A percentile compares a stretch with the other conserved stretches of the same genome.
Conservation (phyloP, 2,888 invertebrate genomes). For the Papilio protenor region DNA sequence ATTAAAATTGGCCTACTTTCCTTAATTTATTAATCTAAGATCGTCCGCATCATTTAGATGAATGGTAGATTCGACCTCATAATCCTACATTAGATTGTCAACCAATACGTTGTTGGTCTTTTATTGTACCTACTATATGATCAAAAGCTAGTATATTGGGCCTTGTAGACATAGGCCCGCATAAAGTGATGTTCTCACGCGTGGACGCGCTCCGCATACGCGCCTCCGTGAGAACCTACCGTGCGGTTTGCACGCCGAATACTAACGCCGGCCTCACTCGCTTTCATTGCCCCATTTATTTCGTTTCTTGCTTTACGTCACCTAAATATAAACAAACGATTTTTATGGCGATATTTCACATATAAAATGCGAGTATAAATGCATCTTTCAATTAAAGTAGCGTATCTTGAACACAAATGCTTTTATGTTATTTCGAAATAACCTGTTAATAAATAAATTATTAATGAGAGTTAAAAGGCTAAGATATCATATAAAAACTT, state of each 20-base stretch:
- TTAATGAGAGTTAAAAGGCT: not conserved
- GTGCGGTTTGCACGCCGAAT: slow-evolving; percentile 75
- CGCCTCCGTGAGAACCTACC: slow-evolving; percentile 73
- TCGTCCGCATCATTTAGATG: not conserved
- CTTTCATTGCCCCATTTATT: slow-evolving; percentile 74
- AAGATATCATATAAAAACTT: not conserved
- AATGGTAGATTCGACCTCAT: not conserved
- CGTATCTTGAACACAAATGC: not conserved
- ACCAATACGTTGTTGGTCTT: not conserved
- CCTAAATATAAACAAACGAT: slow-evolving; percentile 45
- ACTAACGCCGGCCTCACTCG: slow-evolving; percentile 70
- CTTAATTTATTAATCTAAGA: not conserved
- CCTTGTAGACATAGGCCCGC: slow-evolving; percentile 56
- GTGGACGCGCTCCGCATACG: slow-evolving; percentile 64
- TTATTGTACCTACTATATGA: not conserved
- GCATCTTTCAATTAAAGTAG: not conserved
- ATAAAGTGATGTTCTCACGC: slow-evolving; percentile 67
- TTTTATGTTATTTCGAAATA: not conserved
- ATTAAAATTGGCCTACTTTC: not conserved
- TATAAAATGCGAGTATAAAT: not conserved
- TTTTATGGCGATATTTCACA: slow-evolving; percentile 42
- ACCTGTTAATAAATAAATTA: not conserved
- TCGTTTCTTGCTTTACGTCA: slow-evolving; percentile 49
- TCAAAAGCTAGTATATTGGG: slow-evolving; percentile 7
- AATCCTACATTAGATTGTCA: not conserved